phyloP scores from a whole-genome alignment of 1,140 invertebrate species.

The Bombus turneri region DNA sequence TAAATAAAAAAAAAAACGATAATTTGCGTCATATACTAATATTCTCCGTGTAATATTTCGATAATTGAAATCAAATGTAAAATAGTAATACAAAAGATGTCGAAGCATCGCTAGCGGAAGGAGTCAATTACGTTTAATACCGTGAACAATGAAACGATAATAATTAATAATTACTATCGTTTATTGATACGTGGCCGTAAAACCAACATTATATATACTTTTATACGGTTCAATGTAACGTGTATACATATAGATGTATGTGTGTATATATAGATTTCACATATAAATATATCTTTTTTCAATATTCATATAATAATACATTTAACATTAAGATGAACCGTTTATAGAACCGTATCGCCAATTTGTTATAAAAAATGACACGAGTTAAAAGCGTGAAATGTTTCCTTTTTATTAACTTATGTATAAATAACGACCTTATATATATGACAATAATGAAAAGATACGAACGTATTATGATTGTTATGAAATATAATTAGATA shows the following conservation, averaged over 20 bases:
- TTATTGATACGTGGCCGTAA: background rate
- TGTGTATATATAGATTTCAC: background rate
- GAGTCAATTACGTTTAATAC: background rate
- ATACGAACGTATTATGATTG: background rate
- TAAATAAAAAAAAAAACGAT: background rate
- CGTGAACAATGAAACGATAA: no score
- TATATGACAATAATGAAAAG: background rate
- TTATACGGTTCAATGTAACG: background rate
- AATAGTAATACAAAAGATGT: background rate
- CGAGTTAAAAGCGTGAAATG: background rate
- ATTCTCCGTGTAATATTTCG: background rate
- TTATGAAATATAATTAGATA: background rate
- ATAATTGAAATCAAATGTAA: background rate
- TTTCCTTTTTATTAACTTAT: background rate
- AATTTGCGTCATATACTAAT: background rate
- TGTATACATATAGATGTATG: constrained; percentile 6
- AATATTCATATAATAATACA: constrained; percentile 24
- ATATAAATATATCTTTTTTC: background rate
- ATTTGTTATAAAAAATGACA: constrained; percentile 10
- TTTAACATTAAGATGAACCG: constrained; percentile 30
- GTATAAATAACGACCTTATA: background rate
- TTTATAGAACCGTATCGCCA: constrained; percentile 10
- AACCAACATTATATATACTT: background rate
- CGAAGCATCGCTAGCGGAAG: no score
- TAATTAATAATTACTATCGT: background rate